Base-by-base conservation (phyloP, 2,888 invertebrate species). In the Hirtodrosophila trivittata region DNA sequence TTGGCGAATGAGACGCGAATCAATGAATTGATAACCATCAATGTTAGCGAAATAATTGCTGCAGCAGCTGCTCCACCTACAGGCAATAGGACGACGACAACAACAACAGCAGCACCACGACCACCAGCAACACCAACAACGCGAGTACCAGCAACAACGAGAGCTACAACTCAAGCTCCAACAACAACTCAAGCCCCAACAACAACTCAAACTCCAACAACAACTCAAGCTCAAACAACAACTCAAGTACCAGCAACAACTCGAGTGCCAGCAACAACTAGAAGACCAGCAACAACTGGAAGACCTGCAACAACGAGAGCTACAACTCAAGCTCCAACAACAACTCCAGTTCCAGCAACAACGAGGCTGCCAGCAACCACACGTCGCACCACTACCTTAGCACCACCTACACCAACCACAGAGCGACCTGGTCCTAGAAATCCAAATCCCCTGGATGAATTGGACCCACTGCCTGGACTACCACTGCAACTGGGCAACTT, bases 1-100 rank as follows among this genome's bases (percentile, higher is more conserved):
- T 56, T 66, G 52, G 28, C 58, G 8, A 77, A 65, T 35, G 83
- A 55, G 25, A 82, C 85, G 33, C 64, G 67, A 8, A 32, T 51
- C n/a, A 85, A 82, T 41, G 72, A 77, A 26, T 63, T 72, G 18
- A 77, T 77, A 39, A 59, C 75, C 25, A 82, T 85, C 30, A 80
- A 68, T 41, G 66, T 75, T 1, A 81, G 78, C 35, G 85, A 80
- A 49, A 64, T 85, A 30, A 82, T 85, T 42, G 78, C 68, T 7
- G 77, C 64, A 18, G 80, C 62, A 12, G 49, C 21, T 10, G 60
- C n/a, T n/a, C n/a, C n/a, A n/a, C n/a, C n/a, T n/a, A n/a, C n/a
- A n/a, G n/a, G n/a, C n/a, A n/a, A n/a, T n/a, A n/a, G n/a, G n/a
- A 46, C 64, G 13, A 35, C 57, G 28, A 57, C 49, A 1, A 35